Base-by-base conservation (phyloP, 2,113 vertebrate genomes). In the Cariama cristata region DNA sequence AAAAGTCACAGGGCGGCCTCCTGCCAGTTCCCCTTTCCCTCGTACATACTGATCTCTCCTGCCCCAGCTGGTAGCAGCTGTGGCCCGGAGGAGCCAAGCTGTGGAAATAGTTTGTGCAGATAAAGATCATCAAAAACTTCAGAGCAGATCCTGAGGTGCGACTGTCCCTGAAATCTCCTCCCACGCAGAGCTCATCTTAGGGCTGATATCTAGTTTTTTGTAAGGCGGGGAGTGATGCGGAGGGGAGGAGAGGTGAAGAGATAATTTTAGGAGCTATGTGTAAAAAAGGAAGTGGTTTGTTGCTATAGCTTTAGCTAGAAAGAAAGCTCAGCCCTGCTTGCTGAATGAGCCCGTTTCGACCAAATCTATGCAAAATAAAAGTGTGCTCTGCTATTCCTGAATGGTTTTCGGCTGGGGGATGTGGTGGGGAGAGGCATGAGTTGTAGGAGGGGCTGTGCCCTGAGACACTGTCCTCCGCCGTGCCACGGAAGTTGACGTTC, bases 261-360 rank as follows among this genome's bases (percentile, higher is more conserved):
- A 93, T 97, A 88, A 97, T 92, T 97, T 97, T 97, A 97, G 96
- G 95, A 94, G 91, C 89, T 79, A 4, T 38, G 32, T 58, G 69
- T 91, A 67, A 63, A 95, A 92, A 89, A 93, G 97, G 97, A 97
- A 97, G 97, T 97, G 96, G 97, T 96, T 97, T 96, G 89, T 81
- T 96, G 82, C 95, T 92, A 7, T 76, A 88, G 87, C 82, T 97
- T 92, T 86, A 96, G 89, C 91, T 93, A 86, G 80, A 92, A 95
- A 85, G 85, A 87, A 64, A 44, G 69, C 79, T 93, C 69, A 82
- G 55, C 62, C 71, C 69, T 38, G 67, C 76, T 80, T 81, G 86
- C 94, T 91, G 76, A 91, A 74, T 45, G 96, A 86, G 86, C 14
- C 33, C 21, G 21, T 60, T 90, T 62, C 8, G 7, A 79, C 20